phyloP scores from a whole-genome alignment of 1,140 invertebrate genomes.

The Acromyrmex charruanus region DNA sequence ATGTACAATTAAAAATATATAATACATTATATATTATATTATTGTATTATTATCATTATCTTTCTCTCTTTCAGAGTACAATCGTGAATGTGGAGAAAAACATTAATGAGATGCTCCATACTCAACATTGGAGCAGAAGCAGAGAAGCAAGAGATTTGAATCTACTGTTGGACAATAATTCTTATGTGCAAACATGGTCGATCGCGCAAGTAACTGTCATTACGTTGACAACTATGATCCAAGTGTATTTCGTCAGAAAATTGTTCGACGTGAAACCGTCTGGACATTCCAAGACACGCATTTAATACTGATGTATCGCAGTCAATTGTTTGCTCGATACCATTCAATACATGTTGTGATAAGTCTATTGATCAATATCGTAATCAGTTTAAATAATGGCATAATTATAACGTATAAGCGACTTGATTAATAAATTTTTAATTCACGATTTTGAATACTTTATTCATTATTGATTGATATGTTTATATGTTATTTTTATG shows the following conservation, averaged over 20 bases:
- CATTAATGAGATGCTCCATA: constrained; percentile 94
- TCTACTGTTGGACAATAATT: constrained; percentile 93
- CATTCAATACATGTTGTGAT: constrained; percentile 14
- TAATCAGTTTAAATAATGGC: neutral
- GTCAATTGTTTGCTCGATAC: neutral
- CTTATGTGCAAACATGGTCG: constrained; percentile 95
- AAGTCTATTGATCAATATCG: neutral
- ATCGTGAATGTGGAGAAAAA: constrained; percentile 93
- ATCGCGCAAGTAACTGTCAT: constrained; percentile 95
- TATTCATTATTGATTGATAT: neutral
- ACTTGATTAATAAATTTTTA: neutral
- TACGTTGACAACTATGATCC: constrained; percentile 90
- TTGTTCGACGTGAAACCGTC: constrained; percentile 93
- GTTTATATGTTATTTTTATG: neutral
- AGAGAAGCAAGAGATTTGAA: constrained; percentile 94
- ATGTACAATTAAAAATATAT: neutral
- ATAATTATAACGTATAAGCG: neutral
- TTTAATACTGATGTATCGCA: constrained; percentile 80
- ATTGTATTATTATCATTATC: neutral
- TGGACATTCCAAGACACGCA: constrained; percentile 88
- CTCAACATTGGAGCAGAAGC: constrained; percentile 92
- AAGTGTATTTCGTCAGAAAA: constrained; percentile 96
- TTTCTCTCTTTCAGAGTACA: constrained; percentile 88
- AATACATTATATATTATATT: neutral
- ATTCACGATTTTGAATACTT: neutral